Percentiles rank a stretch among this genome's conserved stretches.
phyloP scores from a whole-genome alignment of 2,113 vertebrate genomes.

The Irena cyanogastra region DNA sequence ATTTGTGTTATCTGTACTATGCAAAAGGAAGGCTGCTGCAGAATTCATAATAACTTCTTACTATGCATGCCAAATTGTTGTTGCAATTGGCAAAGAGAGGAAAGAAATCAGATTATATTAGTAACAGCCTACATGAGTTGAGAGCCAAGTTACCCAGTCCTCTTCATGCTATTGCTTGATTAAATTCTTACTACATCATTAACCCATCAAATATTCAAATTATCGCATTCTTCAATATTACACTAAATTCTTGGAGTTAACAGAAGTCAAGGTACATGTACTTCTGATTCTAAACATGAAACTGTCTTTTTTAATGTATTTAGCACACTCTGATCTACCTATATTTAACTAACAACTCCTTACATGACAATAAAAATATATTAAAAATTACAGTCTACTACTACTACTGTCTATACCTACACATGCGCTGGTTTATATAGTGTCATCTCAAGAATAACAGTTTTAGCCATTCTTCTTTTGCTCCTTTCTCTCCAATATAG shows the following conservation, averaged over 20 bases:
- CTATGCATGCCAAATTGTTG: conserved; percentile 16
- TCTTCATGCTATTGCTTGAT: conserved; percentile 1
- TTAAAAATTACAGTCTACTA: neutral
- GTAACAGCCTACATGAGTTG: neutral
- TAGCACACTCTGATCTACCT: neutral
- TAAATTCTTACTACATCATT: conserved; percentile 1
- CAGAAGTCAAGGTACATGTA: neutral
- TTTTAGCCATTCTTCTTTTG: neutral
- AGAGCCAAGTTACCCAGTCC: neutral
- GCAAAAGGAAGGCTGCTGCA: conserved; percentile 5
- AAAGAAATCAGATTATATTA: neutral
- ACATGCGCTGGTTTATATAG: neutral
- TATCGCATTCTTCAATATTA: neutral
- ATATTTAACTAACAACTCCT: neutral
- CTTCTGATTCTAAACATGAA: neutral
- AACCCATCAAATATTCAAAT: neutral
- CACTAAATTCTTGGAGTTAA: neutral
- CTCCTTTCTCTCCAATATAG: neutral
- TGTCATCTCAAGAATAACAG: neutral
- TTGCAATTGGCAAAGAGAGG: neutral
- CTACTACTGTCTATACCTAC: neutral
- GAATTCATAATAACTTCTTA: conserved; percentile 34
- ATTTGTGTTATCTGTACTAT: conserved; percentile 41
- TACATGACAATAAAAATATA: neutral
- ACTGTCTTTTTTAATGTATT: neutral